A percentile compares a stretch with the other conserved stretches of the same genome.
Evolutionary conservation across 2,113 vertebrate genomes (phyloP).

Genomic region (Cottus gobio): DNA sequence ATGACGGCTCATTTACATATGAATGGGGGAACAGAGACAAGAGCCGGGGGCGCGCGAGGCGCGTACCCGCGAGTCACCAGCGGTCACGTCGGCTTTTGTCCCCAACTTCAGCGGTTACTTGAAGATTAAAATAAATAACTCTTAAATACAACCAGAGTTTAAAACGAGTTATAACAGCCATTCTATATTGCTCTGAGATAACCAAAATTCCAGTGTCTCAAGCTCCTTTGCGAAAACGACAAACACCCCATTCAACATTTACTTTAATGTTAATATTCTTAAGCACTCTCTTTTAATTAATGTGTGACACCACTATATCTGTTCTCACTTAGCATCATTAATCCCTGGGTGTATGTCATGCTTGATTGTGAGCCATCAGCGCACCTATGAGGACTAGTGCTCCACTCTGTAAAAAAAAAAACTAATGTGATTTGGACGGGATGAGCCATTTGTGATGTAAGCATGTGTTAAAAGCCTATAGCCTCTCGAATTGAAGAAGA

Average conservation of each 20-base stretch:
- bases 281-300: slow-evolving; percentile 8
- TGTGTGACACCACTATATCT: slow-evolving; percentile 6
- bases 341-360: slow-evolving; percentile 24
- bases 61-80: slow-evolving; percentile 66
- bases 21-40: slow-evolving; percentile 72
- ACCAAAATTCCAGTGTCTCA: too few species aligned
- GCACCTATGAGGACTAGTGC: background rate
- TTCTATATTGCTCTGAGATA: background rate
- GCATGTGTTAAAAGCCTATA: background rate
- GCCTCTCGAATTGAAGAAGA: background rate
- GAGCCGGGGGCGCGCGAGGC: slow-evolving; percentile 57
- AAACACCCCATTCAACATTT: background rate
- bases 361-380: slow-evolving; percentile 47
- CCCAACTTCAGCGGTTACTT: background rate
- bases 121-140: background rate
- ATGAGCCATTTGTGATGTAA: slow-evolving; percentile 35
- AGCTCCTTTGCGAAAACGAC: background rate
- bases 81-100: slow-evolving; percentile 22
- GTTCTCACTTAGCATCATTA: slow-evolving; percentile 61
- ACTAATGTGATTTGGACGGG: slow-evolving; percentile 20
- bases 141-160: background rate
- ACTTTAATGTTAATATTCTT: background rate
- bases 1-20: slow-evolving; percentile 86
- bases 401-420: background rate
- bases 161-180: background rate